These are phyloP conservation scores for Otolemur crassicaudatus DNA, from an alignment of 2,797 vertebrate species.

Conservation along the genomic window DNA sequence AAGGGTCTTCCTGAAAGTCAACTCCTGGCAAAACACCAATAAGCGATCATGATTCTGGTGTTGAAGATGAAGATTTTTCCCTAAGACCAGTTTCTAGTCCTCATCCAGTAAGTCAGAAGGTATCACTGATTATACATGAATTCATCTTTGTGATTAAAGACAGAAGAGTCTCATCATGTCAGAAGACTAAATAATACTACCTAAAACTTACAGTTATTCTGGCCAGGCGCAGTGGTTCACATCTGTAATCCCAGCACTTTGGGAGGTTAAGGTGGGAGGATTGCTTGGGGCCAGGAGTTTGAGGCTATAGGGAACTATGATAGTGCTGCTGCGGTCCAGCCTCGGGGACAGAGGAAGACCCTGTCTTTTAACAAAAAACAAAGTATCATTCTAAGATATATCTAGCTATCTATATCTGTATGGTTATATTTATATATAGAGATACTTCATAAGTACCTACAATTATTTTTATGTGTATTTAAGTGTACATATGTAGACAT, in stretches of 20 bases:
- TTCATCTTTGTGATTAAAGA: conserved; percentile 40
- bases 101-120: conserved; percentile 93
- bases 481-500: neutral
- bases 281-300: neutral
- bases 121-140: conserved; percentile 78
- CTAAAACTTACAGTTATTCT: conserved; percentile 13
- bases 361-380: neutral
- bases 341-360: neutral
- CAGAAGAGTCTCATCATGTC: conserved; percentile 40
- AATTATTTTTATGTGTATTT: neutral
- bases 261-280: neutral
- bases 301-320: neutral
- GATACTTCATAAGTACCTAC: neutral
- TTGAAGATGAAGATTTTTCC: conserved; percentile 96
- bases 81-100: conserved; percentile 96
- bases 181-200: conserved; percentile 33
- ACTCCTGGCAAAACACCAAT: conserved; percentile 85
- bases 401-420: neutral
- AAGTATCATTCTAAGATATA: neutral
- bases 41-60: conserved; percentile 95
- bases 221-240: neutral
- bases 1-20: conserved; percentile 77
- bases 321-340: neutral
- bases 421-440: neutral
- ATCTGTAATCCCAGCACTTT: neutral